A percentile compares a stretch with the other conserved stretches of the same genome.
Conservation (phyloP, 2,888 invertebrate genomes). For the Microctonus aethiopoides region DNA sequence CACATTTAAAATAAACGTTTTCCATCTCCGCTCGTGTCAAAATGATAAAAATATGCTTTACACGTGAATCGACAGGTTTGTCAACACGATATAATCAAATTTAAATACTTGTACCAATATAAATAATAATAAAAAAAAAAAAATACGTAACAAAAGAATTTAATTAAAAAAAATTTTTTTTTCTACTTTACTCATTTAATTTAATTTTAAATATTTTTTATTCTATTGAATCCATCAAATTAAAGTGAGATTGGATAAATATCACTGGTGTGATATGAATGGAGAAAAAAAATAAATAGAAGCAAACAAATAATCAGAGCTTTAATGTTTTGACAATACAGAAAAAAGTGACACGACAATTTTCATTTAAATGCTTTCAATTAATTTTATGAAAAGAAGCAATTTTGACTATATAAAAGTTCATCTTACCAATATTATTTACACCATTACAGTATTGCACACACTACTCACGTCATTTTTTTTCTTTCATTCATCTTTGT, state of each 20-base stretch:
- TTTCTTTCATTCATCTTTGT: slow-evolving; percentile 12
- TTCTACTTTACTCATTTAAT: no score
- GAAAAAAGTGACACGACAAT: neutral
- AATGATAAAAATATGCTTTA: neutral
- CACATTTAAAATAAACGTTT: neutral
- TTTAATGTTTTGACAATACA: no score
- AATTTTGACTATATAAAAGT: slow-evolving; percentile 23
- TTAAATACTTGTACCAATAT: neutral
- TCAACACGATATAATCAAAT: neutral
- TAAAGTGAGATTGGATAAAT: no score
- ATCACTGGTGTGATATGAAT: no score
- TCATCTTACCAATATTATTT: slow-evolving; percentile 24
- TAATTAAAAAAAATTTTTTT: no score
- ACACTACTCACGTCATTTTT: slow-evolving; percentile 9
- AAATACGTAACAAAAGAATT: no score
- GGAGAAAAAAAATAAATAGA: neutral
- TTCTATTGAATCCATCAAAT: no score
- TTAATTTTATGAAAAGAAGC: slow-evolving; percentile 29
- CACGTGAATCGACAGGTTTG: neutral
- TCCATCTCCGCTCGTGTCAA: neutral
- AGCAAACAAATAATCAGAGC: no score
- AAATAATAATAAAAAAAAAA: no score
- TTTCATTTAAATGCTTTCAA: slow-evolving; percentile 22
- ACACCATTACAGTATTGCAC: slow-evolving; percentile 17
- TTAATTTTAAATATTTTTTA: no score